Evolutionary conservation across 2,797 vertebrate species (phyloP).

Genomic region (Myoxocephalus aenaeus): DNA sequence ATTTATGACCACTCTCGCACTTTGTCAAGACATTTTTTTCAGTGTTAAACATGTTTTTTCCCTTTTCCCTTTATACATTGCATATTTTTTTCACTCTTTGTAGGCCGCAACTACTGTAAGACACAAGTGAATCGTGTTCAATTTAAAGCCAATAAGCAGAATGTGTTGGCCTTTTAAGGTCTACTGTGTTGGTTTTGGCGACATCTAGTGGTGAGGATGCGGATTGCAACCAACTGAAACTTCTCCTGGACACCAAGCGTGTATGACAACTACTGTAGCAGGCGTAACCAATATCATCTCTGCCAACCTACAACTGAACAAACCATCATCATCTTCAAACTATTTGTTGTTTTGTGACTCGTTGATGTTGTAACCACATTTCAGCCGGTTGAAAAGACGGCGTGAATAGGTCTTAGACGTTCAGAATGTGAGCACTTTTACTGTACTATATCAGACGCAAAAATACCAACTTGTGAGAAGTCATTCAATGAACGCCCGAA

Average conservation of each 20-base stretch:
- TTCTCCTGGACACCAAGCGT: not conserved
- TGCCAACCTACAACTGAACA: no score
- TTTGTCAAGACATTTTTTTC: not conserved
- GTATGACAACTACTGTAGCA: not conserved
- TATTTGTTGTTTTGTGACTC: no score
- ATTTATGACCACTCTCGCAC: not conserved
- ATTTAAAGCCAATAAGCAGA: constrained; percentile 1
- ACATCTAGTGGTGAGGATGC: not conserved
- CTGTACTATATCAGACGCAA: not conserved
- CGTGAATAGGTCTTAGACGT: not conserved
- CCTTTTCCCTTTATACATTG: not conserved
- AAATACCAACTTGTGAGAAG: not conserved
- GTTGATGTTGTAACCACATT: not conserved
- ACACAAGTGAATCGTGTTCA: not conserved
- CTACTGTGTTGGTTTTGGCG: not conserved
- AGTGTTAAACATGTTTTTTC: not conserved
- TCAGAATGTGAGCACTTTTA: not conserved
- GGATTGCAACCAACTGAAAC: not conserved
- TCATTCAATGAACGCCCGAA: not conserved
- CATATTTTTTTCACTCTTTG: not conserved
- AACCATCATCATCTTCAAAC: no score
- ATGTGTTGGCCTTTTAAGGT: not conserved
- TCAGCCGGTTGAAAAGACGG: not conserved
- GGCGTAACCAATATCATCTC: no score
- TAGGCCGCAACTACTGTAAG: not conserved